phyloP scores from a whole-genome alignment of 35 echinoderm and acorn worm genomes.

The Diadema setosum region DNA sequence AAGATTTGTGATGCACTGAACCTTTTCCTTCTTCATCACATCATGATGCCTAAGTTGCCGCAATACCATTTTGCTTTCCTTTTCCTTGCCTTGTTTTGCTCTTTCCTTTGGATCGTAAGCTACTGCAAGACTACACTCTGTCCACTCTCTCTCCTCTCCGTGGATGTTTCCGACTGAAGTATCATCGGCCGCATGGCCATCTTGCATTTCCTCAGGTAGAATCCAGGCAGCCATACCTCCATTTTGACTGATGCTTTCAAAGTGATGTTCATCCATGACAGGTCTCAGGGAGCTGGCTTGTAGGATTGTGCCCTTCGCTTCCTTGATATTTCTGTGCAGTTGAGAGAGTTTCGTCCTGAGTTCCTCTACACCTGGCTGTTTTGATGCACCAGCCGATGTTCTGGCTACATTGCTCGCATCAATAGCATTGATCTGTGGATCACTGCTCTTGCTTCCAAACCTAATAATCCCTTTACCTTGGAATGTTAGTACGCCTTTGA shows the following conservation, averaged over 20 bases:
- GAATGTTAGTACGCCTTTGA: slow-evolving; percentile 67
- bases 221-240: not conserved
- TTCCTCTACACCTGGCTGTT: not conserved
- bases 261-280: not conserved
- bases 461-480: slow-evolving; percentile 37
- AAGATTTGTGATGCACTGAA: not conserved
- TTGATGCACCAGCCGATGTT: not conserved
- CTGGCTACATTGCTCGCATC: not conserved
- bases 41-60: not conserved
- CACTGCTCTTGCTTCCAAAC: slow-evolving; percentile 48
- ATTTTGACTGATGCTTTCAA: not conserved
- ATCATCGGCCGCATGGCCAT: not conserved
- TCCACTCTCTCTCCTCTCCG: not conserved
- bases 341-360: not conserved
- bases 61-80: not conserved
- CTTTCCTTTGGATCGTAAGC: not conserved
- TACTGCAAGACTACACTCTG: not conserved
- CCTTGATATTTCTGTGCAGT: not conserved
- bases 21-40: slow-evolving; percentile 14
- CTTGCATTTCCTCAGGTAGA: not conserved
- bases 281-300: not conserved
- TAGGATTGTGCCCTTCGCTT: not conserved
- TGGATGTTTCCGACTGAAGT: not conserved
- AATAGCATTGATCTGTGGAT: not conserved
- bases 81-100: not conserved